Evolutionary conservation across 2,113 vertebrate species (phyloP).

Genomic region (Tonatia bakeri): DNA sequence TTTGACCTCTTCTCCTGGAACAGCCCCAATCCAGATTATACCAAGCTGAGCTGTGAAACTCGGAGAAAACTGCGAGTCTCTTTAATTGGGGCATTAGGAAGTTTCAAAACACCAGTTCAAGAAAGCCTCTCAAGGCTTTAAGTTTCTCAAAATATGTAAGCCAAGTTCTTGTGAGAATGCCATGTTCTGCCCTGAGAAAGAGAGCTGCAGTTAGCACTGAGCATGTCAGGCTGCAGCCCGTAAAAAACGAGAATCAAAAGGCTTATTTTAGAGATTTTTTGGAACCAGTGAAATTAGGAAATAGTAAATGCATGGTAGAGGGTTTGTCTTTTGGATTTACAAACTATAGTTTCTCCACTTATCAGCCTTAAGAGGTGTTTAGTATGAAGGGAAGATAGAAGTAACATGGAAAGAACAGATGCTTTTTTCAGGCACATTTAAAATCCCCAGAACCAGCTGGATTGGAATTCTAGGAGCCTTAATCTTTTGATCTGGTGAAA

Average conservation of each 20-base stretch:
- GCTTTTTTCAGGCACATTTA: constrained; percentile 44
- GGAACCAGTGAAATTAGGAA: background rate
- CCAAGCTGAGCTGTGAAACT: constrained; percentile 69
- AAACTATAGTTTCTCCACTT: background rate
- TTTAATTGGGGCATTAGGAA: constrained; percentile 59
- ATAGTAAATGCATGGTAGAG: background rate
- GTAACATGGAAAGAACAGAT: constrained; percentile 37
- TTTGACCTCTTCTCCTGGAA: constrained; percentile 79
- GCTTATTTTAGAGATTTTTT: background rate
- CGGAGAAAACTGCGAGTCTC: constrained; percentile 71
- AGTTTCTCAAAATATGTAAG: constrained; percentile 51
- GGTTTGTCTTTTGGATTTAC: background rate
- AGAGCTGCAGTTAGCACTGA: background rate
- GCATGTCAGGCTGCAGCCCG: background rate
- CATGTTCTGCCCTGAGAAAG: background rate
- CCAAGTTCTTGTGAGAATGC: constrained; percentile 47
- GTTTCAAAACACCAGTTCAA: constrained; percentile 47
- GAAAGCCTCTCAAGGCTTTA: constrained; percentile 60
- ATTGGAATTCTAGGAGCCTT: constrained; percentile 53
- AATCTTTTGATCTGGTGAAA: constrained; percentile 62
- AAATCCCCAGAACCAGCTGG: constrained; percentile 55
- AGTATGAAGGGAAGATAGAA: background rate
- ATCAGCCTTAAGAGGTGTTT: background rate
- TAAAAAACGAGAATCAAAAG: background rate
- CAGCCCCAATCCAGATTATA: constrained; percentile 72